Evolutionary conservation across 2,113 vertebrate species (phyloP).

Genomic region (Pandion haliaetus): DNA sequence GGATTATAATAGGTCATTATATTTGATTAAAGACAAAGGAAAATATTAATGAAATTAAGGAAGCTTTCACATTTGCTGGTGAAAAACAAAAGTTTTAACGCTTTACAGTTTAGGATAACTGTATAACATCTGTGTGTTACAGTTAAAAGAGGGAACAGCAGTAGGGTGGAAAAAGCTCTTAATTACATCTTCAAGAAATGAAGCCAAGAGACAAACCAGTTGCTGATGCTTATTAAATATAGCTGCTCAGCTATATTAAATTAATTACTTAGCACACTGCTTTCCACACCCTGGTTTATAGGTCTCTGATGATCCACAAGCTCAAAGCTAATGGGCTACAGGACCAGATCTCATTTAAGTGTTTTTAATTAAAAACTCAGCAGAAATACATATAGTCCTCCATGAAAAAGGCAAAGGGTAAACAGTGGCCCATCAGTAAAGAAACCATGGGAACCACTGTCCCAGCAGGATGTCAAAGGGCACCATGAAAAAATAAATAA

Average conservation of each 20-base stretch:
- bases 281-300: neutral
- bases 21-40: neutral
- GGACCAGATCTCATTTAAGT: neutral
- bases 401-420: neutral
- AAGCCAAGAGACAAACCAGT: neutral
- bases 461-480: neutral
- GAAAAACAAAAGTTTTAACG: neutral
- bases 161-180: neutral
- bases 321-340: neutral
- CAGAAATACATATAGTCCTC: neutral
- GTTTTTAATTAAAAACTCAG: neutral
- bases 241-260: neutral
- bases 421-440: neutral
- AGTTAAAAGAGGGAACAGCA: neutral
- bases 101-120: neutral
- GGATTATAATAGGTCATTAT: neutral
- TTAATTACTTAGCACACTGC: neutral
- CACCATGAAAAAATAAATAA: neutral
- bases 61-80: neutral
- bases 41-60: neutral
- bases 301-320: constrained; percentile 9
- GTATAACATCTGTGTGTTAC: neutral
- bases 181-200: neutral
- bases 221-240: neutral
- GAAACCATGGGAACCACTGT: neutral